A percentile compares a stretch with the other conserved stretches of the same genome.
Evolutionary conservation across 2,113 vertebrate species (phyloP).

Genomic region (Amphiprion percula): DNA sequence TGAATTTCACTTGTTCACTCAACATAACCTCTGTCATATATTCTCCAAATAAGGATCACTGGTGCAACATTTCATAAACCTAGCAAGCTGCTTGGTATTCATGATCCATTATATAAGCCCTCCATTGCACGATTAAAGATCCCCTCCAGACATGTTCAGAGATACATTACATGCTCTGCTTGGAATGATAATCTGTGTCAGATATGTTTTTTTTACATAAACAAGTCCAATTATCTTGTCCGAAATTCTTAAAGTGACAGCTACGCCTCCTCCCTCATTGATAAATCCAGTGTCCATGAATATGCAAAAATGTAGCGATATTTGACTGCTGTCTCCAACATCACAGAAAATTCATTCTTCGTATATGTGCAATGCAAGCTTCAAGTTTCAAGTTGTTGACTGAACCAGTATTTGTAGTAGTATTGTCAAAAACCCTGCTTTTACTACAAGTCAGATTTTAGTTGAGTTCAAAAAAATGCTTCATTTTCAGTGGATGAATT

Average conservation of each 20-base stretch:
- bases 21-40: conserved; percentile 14
- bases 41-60: conserved; percentile 16
- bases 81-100: conserved; percentile 2
- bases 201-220: conserved; percentile 6
- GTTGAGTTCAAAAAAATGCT: too few relatives aligned
- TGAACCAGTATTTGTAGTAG: too few relatives aligned
- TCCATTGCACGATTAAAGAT: conserved; percentile 1
- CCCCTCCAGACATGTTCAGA: not conserved
- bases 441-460: too few relatives aligned
- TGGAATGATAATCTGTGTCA: not conserved
- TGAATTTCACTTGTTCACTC: conserved; percentile 20
- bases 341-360: not conserved
- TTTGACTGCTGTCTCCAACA: not conserved
- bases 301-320: not conserved
- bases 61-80: conserved; percentile 15
- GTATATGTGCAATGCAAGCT: too few relatives aligned
- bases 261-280: not conserved
- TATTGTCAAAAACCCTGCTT: too few relatives aligned
- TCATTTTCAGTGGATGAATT: too few relatives aligned
- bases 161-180: too few relatives aligned
- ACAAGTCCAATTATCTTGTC: not conserved
- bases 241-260: not conserved
- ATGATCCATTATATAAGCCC: not conserved
- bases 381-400: too few relatives aligned
- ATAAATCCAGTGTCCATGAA: not conserved